phyloP scores from a whole-genome alignment of 2,113 vertebrate genomes.

The Zonotrichia leucophrys region DNA sequence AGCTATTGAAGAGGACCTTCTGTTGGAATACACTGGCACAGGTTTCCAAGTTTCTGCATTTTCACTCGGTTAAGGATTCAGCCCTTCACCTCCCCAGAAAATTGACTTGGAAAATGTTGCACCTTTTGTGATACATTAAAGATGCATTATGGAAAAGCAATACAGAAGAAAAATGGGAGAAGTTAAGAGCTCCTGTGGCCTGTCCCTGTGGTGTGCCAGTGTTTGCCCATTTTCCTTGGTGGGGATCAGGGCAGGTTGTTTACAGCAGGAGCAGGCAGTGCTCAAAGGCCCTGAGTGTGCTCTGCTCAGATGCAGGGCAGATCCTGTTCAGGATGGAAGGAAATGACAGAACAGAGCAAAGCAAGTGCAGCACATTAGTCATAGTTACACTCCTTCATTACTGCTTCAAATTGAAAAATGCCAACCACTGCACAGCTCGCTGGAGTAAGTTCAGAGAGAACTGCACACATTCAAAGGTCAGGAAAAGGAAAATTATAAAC shows the following conservation, averaged over 20 bases:
- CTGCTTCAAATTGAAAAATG: constrained; percentile 71
- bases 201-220: fast-evolving
- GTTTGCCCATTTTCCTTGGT: not conserved
- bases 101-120: not conserved
- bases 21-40: not conserved
- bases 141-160: not conserved
- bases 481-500: constrained; percentile 62
- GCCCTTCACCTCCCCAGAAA: not conserved
- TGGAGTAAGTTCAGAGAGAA: constrained; percentile 56
- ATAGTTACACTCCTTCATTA: constrained; percentile 62
- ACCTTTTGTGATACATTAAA: not conserved
- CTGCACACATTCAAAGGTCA: constrained; percentile 57
- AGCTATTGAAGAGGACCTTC: not conserved
- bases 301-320: not conserved
- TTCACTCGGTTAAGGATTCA: not conserved
- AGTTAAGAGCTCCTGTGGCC: not conserved
- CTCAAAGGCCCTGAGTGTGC: not conserved
- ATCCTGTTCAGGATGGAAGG: not conserved
- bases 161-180: not conserved
- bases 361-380: constrained; percentile 28
- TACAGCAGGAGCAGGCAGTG: not conserved
- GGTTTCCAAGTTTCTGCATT: not conserved
- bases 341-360: constrained; percentile 24
- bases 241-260: not conserved
- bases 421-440: constrained; percentile 27